Evolutionary conservation across 2,113 vertebrate species (phyloP).

Genomic region (Hyperopisus bebe): DNA sequence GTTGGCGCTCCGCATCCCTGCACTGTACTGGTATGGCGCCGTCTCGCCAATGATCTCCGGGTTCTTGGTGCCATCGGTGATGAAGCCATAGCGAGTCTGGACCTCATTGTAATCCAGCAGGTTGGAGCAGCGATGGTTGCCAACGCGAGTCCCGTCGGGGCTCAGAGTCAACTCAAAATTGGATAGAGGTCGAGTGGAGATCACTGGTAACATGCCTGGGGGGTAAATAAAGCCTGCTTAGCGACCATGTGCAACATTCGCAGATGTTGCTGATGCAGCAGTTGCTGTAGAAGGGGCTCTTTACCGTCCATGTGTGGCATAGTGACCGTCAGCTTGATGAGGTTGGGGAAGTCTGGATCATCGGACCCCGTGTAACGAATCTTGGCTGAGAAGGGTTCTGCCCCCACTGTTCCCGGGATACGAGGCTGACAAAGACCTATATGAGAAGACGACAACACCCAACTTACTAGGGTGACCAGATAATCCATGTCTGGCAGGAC

Average conservation of each 20-base stretch:
- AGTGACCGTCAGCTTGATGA: constrained; percentile 64
- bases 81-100: constrained; percentile 69
- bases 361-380: constrained; percentile 63
- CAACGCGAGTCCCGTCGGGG: constrained; percentile 67
- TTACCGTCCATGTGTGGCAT: constrained; percentile 72
- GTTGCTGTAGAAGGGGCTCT: background rate
- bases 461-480: background rate
- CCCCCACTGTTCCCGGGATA: constrained; percentile 61
- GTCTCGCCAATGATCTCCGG: constrained; percentile 66
- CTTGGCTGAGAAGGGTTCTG: constrained; percentile 71
- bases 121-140: constrained; percentile 76
- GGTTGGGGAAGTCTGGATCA: constrained; percentile 62
- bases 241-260: background rate
- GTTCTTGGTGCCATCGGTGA: constrained; percentile 65
- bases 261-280: background rate
- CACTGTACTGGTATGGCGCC: constrained; percentile 66
- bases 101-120: constrained; percentile 74
- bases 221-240: background rate
- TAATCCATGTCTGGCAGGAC: background rate
- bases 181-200: constrained; percentile 67
- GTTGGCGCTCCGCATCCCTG: constrained; percentile 52
- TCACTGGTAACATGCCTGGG: constrained; percentile 72
- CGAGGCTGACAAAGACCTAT: constrained; percentile 67
- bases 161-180: constrained; percentile 75
- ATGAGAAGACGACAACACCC: background rate